These are phyloP conservation scores for Ardeotis arabs DNA, from an alignment of 2,113 vertebrate genomes.

Conservation along the genomic window DNA sequence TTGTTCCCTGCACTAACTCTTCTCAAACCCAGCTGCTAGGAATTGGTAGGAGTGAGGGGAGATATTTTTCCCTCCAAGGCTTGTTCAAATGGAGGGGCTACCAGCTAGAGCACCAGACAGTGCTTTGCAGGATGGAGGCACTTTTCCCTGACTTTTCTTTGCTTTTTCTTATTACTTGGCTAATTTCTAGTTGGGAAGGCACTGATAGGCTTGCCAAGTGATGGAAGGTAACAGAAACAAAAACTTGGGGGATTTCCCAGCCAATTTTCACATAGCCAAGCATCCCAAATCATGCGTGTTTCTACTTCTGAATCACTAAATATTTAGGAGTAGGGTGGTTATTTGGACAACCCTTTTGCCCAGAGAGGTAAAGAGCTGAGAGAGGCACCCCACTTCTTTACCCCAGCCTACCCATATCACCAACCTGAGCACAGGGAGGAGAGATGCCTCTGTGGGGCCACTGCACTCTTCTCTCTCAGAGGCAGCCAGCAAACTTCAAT, in stretches of 20 bases:
- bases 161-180: background rate
- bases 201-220: background rate
- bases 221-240: slow-evolving; percentile 17
- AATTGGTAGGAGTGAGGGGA: background rate
- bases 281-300: background rate
- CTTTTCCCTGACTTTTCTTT: background rate
- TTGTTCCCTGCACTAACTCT: background rate
- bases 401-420: background rate
- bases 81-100: background rate
- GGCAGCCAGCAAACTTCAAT: background rate
- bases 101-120: background rate
- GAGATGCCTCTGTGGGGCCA: background rate
- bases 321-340: background rate
- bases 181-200: rapidly evolving
- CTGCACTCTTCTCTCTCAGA: background rate
- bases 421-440: background rate
- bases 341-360: background rate
- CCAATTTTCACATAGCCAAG: background rate
- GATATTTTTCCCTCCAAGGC: background rate
- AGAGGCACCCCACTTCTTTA: background rate
- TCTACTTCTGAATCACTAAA: slow-evolving; percentile 4
- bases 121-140: background rate
- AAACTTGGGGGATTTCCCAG: slow-evolving; percentile 33
- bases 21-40: background rate
- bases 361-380: background rate